phyloP scores from a whole-genome alignment of 1,140 invertebrate species.

The Procambarus clarkii region DNA sequence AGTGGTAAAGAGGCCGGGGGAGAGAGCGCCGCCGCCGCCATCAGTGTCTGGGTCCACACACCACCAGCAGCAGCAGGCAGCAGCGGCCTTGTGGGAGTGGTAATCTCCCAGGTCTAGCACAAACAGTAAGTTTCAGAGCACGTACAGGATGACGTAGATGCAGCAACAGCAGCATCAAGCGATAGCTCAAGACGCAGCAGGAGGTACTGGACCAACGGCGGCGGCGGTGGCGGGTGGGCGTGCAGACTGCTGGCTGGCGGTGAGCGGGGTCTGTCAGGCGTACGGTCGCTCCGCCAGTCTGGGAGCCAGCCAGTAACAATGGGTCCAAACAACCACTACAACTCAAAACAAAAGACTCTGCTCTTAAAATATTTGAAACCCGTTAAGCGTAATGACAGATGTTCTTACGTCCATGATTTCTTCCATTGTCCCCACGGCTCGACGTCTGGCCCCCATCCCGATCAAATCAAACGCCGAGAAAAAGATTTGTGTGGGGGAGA shows the following conservation, averaged over 20 bases:
- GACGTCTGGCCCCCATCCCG: not conserved
- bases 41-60: not conserved
- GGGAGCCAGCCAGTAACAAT: not conserved
- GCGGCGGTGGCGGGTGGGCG: not conserved
- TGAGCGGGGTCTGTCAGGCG: not conserved
- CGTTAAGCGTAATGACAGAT: slow-evolving; percentile 25
- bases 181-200: not conserved
- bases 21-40: not conserved
- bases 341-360: not conserved
- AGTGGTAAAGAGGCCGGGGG: not conserved
- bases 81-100: not conserved
- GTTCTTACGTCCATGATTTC: not conserved
- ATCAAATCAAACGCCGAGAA: not conserved
- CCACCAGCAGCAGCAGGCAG: not conserved
- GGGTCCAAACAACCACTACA: not conserved
- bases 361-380: slow-evolving; percentile 32
- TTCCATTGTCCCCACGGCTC: not conserved
- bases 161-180: not conserved
- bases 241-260: too few species aligned
- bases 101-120: not conserved
- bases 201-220: not conserved
- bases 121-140: not conserved
- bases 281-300: not conserved
- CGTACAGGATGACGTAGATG: not conserved
- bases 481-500: not conserved